Conservation (phyloP, 2,888 invertebrate genomes). For the Nomada flava region DNA sequence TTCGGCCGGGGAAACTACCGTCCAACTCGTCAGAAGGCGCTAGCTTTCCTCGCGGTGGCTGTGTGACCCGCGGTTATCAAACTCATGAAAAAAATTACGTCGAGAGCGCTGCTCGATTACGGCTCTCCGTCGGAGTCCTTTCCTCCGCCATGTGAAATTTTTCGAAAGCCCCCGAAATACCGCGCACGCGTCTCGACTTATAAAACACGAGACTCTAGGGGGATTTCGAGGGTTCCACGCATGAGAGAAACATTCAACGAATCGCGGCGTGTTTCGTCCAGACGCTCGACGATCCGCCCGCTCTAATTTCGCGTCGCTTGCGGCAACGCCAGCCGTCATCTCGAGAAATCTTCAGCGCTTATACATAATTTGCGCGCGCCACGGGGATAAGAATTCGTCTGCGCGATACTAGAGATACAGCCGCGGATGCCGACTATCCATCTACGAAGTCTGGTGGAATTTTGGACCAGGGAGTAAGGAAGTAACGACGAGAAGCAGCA, state of each 20-base stretch:
- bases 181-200: background rate
- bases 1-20: slow-evolving; percentile 34
- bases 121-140: background rate
- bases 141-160: background rate
- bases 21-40: slow-evolving; percentile 24
- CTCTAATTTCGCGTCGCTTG: background rate
- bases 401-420: background rate
- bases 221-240: background rate
- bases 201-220: background rate
- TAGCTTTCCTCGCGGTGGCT: slow-evolving; percentile 33
- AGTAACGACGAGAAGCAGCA: background rate
- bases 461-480: no score
- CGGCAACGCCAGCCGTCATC: slow-evolving; percentile 10
- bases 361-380: slow-evolving; percentile 28
- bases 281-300: background rate
- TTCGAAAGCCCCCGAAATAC: background rate
- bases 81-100: slow-evolving; percentile 44
- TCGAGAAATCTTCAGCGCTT: slow-evolving; percentile 26
- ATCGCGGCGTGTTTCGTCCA: background rate
- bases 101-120: background rate
- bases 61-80: slow-evolving; percentile 27
- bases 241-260: background rate
- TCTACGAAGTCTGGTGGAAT: no score
- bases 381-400: slow-evolving; percentile 18
- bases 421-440: background rate